Evolutionary conservation across 2,888 invertebrate species (phyloP).

Genomic region (Ischnus inquisitorius): DNA sequence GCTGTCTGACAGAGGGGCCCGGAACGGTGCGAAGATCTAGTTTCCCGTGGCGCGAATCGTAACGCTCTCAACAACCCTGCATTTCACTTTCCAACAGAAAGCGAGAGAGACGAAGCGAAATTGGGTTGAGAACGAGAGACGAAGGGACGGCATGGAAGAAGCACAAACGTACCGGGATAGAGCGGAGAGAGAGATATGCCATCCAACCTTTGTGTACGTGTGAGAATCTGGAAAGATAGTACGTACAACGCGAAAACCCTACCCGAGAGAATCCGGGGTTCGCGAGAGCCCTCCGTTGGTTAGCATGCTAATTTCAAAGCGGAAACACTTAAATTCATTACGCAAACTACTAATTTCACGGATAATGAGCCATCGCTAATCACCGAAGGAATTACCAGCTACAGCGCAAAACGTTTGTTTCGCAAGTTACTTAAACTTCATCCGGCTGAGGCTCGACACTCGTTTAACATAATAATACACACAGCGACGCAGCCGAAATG

Average conservation of each 20-base stretch:
- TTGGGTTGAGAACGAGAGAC: conserved; percentile 32
- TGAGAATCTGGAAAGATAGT: conserved; percentile 65
- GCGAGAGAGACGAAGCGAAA: conserved; percentile 6
- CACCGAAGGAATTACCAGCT: conserved; percentile 78
- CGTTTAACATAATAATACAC: conserved; percentile 54
- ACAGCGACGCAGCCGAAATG: neutral
- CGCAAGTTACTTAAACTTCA: conserved; percentile 46
- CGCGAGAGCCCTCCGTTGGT: conserved; percentile 72
- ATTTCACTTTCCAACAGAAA: conserved; percentile 67
- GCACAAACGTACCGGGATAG: conserved; percentile 45
- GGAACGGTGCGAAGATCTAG: conserved; percentile 69
- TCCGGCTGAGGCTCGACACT: conserved; percentile 38
- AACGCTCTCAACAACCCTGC: conserved; percentile 69
- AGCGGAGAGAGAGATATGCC: conserved; percentile 51
- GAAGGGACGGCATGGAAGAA: conserved; percentile 68
- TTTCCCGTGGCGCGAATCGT: conserved; percentile 72
- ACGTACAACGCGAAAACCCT: conserved; percentile 10
- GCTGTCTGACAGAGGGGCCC: conserved; percentile 53
- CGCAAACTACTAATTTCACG: conserved; percentile 80
- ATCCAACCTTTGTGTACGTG: conserved; percentile 18
- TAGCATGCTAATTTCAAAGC: conserved; percentile 80
- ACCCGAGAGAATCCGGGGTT: conserved; percentile 4
- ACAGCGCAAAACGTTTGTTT: conserved; percentile 24
- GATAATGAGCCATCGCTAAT: conserved; percentile 82
- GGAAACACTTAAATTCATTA: conserved; percentile 82